These are phyloP conservation scores for Drosophila tristis DNA, from an alignment of 1,140 invertebrate species.

Conservation along the genomic window DNA sequence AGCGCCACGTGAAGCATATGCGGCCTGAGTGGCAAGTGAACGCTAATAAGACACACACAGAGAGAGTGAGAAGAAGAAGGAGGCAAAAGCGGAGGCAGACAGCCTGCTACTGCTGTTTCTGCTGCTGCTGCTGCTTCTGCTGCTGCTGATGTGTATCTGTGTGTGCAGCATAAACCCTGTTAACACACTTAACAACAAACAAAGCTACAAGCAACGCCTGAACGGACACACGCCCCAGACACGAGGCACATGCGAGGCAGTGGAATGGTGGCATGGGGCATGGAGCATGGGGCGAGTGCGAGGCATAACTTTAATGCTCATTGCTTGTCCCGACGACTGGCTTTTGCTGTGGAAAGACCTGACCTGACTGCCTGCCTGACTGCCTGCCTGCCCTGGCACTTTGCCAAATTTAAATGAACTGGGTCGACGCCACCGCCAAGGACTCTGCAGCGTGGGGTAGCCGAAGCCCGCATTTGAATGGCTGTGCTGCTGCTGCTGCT, in stretches of 20 bases:
- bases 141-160: slow-evolving; percentile 22
- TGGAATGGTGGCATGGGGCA: too few species aligned
- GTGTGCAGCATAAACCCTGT: slow-evolving; percentile 74
- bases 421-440: slow-evolving; percentile 49
- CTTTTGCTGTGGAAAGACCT: too few species aligned
- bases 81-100: slow-evolving; percentile 6
- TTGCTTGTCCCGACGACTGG: slow-evolving; percentile 51
- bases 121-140: slow-evolving; percentile 3
- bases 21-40: slow-evolving; percentile 21
- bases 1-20: slow-evolving; percentile 7
- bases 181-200: slow-evolving; percentile 81
- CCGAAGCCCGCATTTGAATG: slow-evolving; percentile 25
- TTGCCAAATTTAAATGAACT: slow-evolving; percentile 79
- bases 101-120: slow-evolving; percentile 21
- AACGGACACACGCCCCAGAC: slow-evolving; percentile 25
- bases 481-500: background rate
- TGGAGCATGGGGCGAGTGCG: background rate
- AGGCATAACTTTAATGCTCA: slow-evolving; percentile 76
- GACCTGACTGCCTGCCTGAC: too few species aligned
- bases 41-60: slow-evolving; percentile 67
- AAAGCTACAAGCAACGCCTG: slow-evolving; percentile 63
- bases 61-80: background rate
- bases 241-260: background rate
- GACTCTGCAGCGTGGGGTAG: slow-evolving; percentile 22
- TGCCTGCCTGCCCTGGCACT: slow-evolving; percentile 44